These are phyloP conservation scores for Acanthaster planci DNA, from an alignment of 35 echinoderm and acorn worm genomes.

Conservation along the genomic window DNA sequence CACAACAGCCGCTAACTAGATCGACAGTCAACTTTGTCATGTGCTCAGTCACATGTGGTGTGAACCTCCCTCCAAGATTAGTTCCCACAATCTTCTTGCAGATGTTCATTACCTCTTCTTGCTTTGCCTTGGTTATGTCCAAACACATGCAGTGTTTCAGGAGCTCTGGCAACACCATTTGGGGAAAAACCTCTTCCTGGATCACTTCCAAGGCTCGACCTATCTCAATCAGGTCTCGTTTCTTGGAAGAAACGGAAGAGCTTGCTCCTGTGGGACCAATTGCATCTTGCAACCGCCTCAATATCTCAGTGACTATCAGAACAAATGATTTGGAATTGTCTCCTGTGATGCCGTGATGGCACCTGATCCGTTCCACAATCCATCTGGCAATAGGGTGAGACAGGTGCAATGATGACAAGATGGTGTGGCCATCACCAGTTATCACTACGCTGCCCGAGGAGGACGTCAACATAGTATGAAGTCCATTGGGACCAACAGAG, in stretches of 20 bases:
- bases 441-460: constrained; percentile 7
- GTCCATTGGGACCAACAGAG: constrained; percentile 34
- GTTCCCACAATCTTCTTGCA: constrained; percentile 27
- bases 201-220: background rate
- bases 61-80: background rate
- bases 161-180: background rate
- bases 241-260: background rate
- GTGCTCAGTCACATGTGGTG: background rate
- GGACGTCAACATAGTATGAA: constrained; percentile 34
- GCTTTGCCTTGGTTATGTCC: background rate
- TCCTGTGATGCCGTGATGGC: constrained; percentile 30
- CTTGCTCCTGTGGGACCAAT: background rate
- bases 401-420: constrained; percentile 33
- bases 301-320: constrained; percentile 17
- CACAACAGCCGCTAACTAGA: background rate
- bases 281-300: constrained; percentile 21
- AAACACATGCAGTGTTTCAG: background rate
- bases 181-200: background rate
- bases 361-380: constrained; percentile 8
- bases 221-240: constrained; percentile 4
- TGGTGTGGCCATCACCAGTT: constrained; percentile 32
- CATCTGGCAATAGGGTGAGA: constrained; percentile 32
- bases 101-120: background rate
- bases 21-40: background rate
- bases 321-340: constrained; percentile 35